Evolutionary conservation across 1,140 invertebrate genomes (phyloP).

Genomic region (Ectropis grisescens): DNA sequence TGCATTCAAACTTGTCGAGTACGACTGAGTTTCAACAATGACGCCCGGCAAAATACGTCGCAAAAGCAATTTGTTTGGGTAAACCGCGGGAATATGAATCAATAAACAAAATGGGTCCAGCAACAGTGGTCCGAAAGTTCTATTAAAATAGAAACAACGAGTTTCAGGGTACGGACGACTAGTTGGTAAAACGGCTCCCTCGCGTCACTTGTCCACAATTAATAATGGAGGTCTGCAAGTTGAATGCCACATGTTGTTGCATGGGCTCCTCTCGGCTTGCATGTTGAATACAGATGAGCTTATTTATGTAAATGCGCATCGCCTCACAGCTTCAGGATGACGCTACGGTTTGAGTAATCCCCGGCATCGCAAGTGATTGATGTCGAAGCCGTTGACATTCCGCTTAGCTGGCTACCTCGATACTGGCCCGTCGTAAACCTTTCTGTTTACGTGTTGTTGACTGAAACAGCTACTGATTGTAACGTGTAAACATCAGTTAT

Average conservation of each 20-base stretch:
- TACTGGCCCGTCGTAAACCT: slow-evolving; percentile 3
- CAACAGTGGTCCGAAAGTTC: slow-evolving; percentile 14
- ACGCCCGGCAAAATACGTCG: too few species aligned
- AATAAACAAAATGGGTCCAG: slow-evolving; percentile 23
- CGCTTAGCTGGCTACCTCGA: slow-evolving; percentile 27
- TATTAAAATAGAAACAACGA: slow-evolving; percentile 35
- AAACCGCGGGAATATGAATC: slow-evolving; percentile 19
- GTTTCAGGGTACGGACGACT: slow-evolving; percentile 8
- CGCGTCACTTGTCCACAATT: slow-evolving; percentile 49
- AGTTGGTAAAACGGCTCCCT: slow-evolving; percentile 20
- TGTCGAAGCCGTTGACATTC: slow-evolving; percentile 38
- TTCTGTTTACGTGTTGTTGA: too few species aligned
- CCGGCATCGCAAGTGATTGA: slow-evolving; percentile 50
- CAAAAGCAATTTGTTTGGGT: too few species aligned
- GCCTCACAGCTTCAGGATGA: slow-evolving; percentile 32
- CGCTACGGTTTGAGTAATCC: slow-evolving; percentile 41
- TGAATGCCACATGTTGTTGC: slow-evolving; percentile 60
- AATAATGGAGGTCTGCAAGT: slow-evolving; percentile 53
- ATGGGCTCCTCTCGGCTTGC: slow-evolving; percentile 40
- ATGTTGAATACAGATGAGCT: slow-evolving; percentile 62
- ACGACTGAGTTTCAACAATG: too few species aligned
- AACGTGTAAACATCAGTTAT: too few species aligned
- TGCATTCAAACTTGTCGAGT: too few species aligned
- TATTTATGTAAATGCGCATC: slow-evolving; percentile 61
- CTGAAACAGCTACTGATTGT: too few species aligned